Evolutionary conservation across 2,797 vertebrate species (phyloP), one percentile per base, ranked within the genome.

Genomic region (Scolopax rusticola): DNA sequence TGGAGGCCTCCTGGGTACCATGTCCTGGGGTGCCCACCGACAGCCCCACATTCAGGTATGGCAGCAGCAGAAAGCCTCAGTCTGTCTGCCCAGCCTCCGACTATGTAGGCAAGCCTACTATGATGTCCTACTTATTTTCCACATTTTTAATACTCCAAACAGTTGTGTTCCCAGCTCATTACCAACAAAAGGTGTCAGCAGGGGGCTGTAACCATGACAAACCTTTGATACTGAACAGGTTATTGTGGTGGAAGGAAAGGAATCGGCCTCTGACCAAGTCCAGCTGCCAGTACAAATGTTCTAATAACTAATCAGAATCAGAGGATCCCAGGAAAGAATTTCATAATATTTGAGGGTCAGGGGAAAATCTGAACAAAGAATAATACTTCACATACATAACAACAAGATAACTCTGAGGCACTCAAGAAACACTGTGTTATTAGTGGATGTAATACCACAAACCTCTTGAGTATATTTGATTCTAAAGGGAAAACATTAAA

Each of bases 11-110:
- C 21, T 17, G 51, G 33, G 32, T 7, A 45, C 27, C 15, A 7
- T 2, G 8, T 30, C 24, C 41, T 6, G 2, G 20, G 36, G 13
- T 2, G 2, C 25, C 14, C 32, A 17, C 21, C 27, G 3, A 1
- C 28, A 54, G 54, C 15, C 30, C 25, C 2, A 0, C 15, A 20
- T 45, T 75, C 30, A 12, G 16, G 36, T 36, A 45, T 17, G 1
- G 1, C 0, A 0, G n/a, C 13, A 36, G 48, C 68, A 87, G 48
- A 28, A 71, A 32, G 8, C 43, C 32, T 59, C 3, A 3, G 19
- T 7, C 65, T 84, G 14, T 30, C 40, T 74, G 48, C 36, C 28
- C 2, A 0, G 17, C 33, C 19, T 53, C 54, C 3, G 0, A 38
- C 16, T 53, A 53, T 53, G 51, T 16, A 53, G 51, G 36, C 61